Conservation (phyloP, 2,888 invertebrate species). For the Troides helena region DNA sequence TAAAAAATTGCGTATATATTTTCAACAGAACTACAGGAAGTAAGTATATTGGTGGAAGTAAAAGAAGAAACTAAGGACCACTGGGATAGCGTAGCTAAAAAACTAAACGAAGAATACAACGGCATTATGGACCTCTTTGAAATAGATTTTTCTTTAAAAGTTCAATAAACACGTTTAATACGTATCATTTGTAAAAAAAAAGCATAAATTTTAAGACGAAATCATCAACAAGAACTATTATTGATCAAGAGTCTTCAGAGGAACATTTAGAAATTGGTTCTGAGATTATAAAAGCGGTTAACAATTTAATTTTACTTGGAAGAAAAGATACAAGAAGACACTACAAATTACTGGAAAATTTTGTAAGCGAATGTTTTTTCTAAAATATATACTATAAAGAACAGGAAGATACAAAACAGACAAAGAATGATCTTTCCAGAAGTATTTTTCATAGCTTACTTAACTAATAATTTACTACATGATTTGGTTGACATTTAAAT, state of each 20-base stretch:
- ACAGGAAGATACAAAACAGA: too few relatives aligned
- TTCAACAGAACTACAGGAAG: slow-evolving; percentile 57
- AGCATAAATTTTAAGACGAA: neutral
- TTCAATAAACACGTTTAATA: neutral
- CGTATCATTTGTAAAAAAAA: neutral
- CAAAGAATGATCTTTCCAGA: too few relatives aligned
- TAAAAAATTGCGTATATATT: neutral
- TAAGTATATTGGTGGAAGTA: slow-evolving; percentile 63
- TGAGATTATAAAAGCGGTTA: neutral
- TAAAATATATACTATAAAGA: too few relatives aligned
- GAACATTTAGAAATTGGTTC: neutral
- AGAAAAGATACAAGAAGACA: neutral
- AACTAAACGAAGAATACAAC: slow-evolving; percentile 48
- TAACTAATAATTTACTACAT: too few relatives aligned
- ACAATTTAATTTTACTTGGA: neutral
- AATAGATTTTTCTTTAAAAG: slow-evolving; percentile 16
- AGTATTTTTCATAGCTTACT: too few relatives aligned
- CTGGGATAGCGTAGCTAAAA: slow-evolving; percentile 48
- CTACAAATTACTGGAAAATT: too few relatives aligned
- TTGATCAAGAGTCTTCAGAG: neutral
- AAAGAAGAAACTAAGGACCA: slow-evolving; percentile 45
- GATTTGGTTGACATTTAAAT: too few relatives aligned
- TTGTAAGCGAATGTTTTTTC: too few relatives aligned
- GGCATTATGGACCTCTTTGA: slow-evolving; percentile 50
- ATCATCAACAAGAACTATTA: neutral